These are phyloP conservation scores for Penaeus chinensis DNA, from an alignment of 1,140 invertebrate species.

Conservation along the genomic window DNA sequence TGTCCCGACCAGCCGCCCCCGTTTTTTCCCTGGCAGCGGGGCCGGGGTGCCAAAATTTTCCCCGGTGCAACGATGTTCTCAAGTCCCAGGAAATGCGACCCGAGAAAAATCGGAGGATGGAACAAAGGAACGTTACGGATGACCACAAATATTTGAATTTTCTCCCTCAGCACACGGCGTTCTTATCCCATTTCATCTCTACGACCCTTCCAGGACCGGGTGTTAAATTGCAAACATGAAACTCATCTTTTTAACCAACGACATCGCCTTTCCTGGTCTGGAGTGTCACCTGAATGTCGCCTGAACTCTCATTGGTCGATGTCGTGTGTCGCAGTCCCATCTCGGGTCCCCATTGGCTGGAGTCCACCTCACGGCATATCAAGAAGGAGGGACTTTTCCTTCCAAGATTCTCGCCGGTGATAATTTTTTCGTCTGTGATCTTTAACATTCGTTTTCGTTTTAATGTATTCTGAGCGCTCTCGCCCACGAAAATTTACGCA, in stretches of 20 bases:
- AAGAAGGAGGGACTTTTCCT: slow-evolving; percentile 60
- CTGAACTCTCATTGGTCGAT: slow-evolving; percentile 54
- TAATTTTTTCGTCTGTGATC: slow-evolving; percentile 55
- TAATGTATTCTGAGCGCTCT: slow-evolving; percentile 7
- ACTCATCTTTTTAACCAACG: slow-evolving; percentile 60
- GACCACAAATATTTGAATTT: slow-evolving; percentile 19
- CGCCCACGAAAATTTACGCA: slow-evolving; percentile 48
- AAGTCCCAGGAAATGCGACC: slow-evolving; percentile 51
- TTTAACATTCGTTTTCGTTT: slow-evolving; percentile 48
- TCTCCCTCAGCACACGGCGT: too few species aligned
- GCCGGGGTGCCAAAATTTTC: slow-evolving; percentile 61
- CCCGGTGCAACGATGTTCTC: slow-evolving; percentile 57
- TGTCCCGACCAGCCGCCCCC: slow-evolving; percentile 59
- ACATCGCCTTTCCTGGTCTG: slow-evolving; percentile 58
- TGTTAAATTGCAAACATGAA: slow-evolving; percentile 59
- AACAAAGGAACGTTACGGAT: slow-evolving; percentile 50
- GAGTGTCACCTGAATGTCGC: slow-evolving; percentile 59
- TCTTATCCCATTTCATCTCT: not conserved
- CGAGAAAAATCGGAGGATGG: slow-evolving; percentile 51
- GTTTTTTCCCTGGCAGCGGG: slow-evolving; percentile 54
- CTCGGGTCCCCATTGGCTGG: slow-evolving; percentile 43
- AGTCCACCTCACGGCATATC: slow-evolving; percentile 20
- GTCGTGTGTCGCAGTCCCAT: slow-evolving; percentile 55
- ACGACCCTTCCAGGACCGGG: not conserved
- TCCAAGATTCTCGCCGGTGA: slow-evolving; percentile 37